Conservation (phyloP, 2,113 vertebrate genomes). For the Cinclus mexicanus region DNA sequence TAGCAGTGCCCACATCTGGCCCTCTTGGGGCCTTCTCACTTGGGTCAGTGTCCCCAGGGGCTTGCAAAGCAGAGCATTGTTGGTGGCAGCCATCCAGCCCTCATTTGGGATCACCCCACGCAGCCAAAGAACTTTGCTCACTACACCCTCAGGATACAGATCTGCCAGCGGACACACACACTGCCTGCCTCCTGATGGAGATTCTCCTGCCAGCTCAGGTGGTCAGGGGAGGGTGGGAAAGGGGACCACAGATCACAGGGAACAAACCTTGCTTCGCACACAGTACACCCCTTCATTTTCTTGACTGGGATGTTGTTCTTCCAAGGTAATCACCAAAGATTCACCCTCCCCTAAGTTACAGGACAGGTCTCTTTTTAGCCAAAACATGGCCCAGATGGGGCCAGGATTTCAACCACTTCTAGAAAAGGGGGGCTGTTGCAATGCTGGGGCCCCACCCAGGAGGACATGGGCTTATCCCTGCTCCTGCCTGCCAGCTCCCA, state of each 20-base stretch:
- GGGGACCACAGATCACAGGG: not conserved
- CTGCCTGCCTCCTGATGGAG: not conserved
- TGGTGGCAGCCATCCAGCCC: not conserved
- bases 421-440: not conserved
- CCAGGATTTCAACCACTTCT: not conserved
- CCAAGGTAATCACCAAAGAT: not conserved
- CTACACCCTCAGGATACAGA: rapidly evolving
- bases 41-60: rapidly evolving
- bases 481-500: not conserved
- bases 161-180: not conserved
- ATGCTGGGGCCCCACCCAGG: not conserved
- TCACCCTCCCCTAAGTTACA: not conserved
- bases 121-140: not conserved
- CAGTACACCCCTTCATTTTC: rapidly evolving
- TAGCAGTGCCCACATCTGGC: not conserved
- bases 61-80: not conserved
- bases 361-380: not conserved
- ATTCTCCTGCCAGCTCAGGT: not conserved
- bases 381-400: not conserved
- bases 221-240: not conserved
- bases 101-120: rapidly evolving
- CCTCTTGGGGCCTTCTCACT: not conserved
- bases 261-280: not conserved
- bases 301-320: not conserved
- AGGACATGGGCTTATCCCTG: rapidly evolving